phyloP scores from a whole-genome alignment of 1,140 invertebrate species.

The Lordiphosa collinella region DNA sequence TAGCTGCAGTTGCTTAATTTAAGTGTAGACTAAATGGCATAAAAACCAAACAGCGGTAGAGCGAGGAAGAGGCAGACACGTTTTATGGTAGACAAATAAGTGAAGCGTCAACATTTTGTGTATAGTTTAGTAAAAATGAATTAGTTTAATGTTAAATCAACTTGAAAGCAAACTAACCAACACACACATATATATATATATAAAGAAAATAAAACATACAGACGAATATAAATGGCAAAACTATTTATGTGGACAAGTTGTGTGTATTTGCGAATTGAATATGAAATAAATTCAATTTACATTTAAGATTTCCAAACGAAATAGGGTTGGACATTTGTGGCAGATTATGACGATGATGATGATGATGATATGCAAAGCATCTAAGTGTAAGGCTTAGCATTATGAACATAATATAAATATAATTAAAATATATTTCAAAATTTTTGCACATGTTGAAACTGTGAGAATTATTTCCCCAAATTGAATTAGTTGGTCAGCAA shows the following conservation, averaged over 20 bases:
- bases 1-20: slow-evolving; percentile 18
- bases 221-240: slow-evolving; percentile 14
- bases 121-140: slow-evolving; percentile 73
- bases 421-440: slow-evolving; percentile 22
- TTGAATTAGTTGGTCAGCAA: slow-evolving; percentile 45
- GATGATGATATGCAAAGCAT: slow-evolving; percentile 57
- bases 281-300: slow-evolving; percentile 27
- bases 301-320: slow-evolving; percentile 15
- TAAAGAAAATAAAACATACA: slow-evolving; percentile 1
- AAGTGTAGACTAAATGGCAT: slow-evolving; percentile 39
- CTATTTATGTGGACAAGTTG: slow-evolving; percentile 44
- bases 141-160: slow-evolving; percentile 69
- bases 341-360: slow-evolving; percentile 1
- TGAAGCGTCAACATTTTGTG: slow-evolving; percentile 59
- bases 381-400: slow-evolving; percentile 55
- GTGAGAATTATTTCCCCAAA: slow-evolving; percentile 25
- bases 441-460: too few species aligned
- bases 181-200: slow-evolving; percentile 24
- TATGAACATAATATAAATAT: slow-evolving; percentile 41
- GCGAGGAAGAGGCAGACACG: slow-evolving; percentile 22
- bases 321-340: not conserved
- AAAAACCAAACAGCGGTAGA: not conserved
- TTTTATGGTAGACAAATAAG: slow-evolving; percentile 59
- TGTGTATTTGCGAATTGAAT: slow-evolving; percentile 17
- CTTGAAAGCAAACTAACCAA: slow-evolving; percentile 42